phyloP scores from a whole-genome alignment of 1,140 invertebrate species.

The Zaprionus inermis region DNA sequence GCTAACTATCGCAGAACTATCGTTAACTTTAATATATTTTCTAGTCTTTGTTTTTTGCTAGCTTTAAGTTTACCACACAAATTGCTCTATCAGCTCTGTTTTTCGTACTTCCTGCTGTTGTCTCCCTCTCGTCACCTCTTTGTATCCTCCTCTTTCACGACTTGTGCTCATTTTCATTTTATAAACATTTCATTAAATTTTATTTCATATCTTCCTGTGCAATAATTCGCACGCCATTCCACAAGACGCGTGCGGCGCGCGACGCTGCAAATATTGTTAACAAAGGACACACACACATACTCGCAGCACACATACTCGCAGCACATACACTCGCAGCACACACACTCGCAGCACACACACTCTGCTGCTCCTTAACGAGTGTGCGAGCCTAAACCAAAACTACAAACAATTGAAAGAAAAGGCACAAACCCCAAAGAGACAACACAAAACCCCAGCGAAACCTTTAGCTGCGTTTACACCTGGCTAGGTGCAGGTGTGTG shows the following conservation, averaged over 20 bases:
- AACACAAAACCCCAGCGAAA: conserved; percentile 55
- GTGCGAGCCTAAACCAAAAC: conserved; percentile 78
- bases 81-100: neutral
- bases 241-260: conserved; percentile 73
- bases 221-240: conserved; percentile 83
- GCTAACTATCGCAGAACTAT: no score
- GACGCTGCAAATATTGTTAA: conserved; percentile 59
- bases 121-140: no score
- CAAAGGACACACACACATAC: conserved; percentile 50
- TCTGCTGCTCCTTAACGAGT: conserved; percentile 61
- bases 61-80: neutral
- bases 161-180: conserved; percentile 76
- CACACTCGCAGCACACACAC: conserved; percentile 22
- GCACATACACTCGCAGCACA: conserved; percentile 25
- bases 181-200: conserved; percentile 83
- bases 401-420: conserved; percentile 82
- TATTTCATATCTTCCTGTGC: conserved; percentile 82
- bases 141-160: neutral
- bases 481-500: conserved; percentile 19
- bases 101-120: neutral
- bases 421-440: conserved; percentile 32
- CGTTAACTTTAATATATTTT: no score
- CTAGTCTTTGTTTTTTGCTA: neutral
- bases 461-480: conserved; percentile 3
- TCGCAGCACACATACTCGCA: no score